Base-by-base conservation (phyloP, 1,140 invertebrate species). In the Aphis craccivora region DNA sequence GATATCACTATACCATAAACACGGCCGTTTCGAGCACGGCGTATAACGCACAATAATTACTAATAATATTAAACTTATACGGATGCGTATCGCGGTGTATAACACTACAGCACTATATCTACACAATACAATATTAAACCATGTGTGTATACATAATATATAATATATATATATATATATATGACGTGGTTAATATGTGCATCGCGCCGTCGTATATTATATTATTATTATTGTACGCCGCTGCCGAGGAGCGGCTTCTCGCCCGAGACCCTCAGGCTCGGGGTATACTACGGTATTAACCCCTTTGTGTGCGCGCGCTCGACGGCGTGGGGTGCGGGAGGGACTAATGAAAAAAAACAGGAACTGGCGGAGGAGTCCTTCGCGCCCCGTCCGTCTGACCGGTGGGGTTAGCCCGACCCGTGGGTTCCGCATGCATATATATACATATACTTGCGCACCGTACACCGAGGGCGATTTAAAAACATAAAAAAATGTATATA, bases 401-500 rank as follows among this genome's bases (percentile, higher is more conserved):
- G 91, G 91, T 93, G 81, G 91, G 91, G 91, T 93, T 86, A 86
- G 91, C 23, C 30, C 4, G 90, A 48, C 90, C 90, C 60, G 90
- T 91, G 60, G 90, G 90, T 76, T 35, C 67, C 43, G 48, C 81
- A 3, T 55, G 81, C 81, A 93, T 93, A 90, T 90, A 43, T 90
- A 67, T 60, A 53, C 43, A 53, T 53, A 88, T 88, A 48, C 25
- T 14, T 43, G 45, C 40, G 40, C 43, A 25, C 60, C 30, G 60
- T 83, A 48, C 35, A 93, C 91, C 37, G 91, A 93, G 91, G 91
- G 91, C 91, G 91, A 93, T 93, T 93, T 93, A 93, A 93, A 93
- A 93, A 93, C 91, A 86, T 93, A 93, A 93, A 93, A 93, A 93
- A 92, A 91, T 30, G 25, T 67, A 91, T 53, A 93, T 86, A 86